A percentile compares a stretch with the other conserved stretches of the same genome.
Evolutionary conservation across 2,797 vertebrate genomes (phyloP).

Genomic region (Xiphorhynchus erythropygius): DNA sequence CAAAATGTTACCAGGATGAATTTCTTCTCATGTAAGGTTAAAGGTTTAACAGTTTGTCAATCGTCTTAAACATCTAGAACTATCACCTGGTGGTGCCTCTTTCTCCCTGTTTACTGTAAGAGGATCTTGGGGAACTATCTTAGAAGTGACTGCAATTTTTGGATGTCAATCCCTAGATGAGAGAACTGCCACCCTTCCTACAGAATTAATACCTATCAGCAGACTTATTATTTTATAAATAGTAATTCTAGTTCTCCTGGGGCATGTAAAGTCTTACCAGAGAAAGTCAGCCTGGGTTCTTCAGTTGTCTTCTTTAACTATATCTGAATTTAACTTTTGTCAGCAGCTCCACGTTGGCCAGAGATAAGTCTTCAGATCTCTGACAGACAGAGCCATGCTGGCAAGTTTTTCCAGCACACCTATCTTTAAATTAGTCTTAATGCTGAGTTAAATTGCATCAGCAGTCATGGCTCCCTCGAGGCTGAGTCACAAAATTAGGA

Average conservation of each 20-base stretch:
- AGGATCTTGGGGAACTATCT: background rate
- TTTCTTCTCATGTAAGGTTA: background rate
- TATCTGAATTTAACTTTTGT: background rate
- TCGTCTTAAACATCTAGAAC: background rate
- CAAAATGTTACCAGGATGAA: background rate
- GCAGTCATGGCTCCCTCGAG: background rate
- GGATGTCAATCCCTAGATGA: background rate
- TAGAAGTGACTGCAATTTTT: background rate
- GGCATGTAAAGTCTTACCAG: background rate
- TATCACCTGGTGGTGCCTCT: background rate
- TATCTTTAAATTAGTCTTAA: background rate
- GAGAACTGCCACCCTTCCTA: background rate
- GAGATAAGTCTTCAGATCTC: background rate
- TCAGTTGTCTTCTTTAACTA: background rate
- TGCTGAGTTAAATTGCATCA: background rate
- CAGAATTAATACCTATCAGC: background rate
- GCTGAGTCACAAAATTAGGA: background rate
- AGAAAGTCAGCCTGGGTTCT: background rate
- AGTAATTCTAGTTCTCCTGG: background rate
- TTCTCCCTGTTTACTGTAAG: background rate
- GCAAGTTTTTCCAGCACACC: background rate
- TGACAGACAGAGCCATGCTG: background rate
- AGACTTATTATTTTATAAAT: constrained; percentile 1
- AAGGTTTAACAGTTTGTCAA: background rate
- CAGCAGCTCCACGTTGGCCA: background rate